Conservation (phyloP, 2,797 vertebrate genomes). For the Mastacembelus armatus region DNA sequence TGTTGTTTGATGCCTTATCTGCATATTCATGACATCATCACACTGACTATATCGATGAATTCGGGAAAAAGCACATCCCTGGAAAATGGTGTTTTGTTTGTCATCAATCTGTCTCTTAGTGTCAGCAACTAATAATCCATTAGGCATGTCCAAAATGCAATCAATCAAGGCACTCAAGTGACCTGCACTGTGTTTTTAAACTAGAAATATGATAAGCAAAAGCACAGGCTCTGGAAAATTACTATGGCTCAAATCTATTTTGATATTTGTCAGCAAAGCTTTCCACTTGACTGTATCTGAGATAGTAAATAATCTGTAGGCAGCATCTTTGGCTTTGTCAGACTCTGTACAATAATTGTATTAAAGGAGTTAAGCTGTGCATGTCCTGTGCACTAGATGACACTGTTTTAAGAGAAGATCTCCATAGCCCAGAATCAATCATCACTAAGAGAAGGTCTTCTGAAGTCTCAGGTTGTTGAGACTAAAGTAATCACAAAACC, state of each 20-base stretch:
- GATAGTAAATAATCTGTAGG: background rate
- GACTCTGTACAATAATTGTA: conserved; percentile 5
- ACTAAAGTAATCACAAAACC: no score
- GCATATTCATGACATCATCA: background rate
- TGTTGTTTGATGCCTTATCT: background rate
- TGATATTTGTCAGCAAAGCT: conserved; percentile 41
- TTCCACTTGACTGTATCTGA: background rate
- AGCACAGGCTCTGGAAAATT: background rate
- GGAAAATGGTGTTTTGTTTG: background rate
- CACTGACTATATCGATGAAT: background rate
- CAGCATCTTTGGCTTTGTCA: conserved; percentile 16
- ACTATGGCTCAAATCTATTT: background rate
- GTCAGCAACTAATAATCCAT: no score
- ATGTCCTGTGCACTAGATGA: background rate
- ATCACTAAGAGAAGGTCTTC: background rate
- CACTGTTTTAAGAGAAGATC: background rate
- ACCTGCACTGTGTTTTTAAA: no score
- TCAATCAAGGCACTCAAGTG: no score
- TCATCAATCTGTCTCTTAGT: background rate
- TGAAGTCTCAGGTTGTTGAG: no score
- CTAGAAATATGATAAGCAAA: background rate
- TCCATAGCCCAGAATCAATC: background rate
- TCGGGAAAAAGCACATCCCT: background rate
- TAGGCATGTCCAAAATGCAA: no score
- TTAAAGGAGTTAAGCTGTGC: background rate